These are phyloP conservation scores for Thalassophryne amazonica DNA, from an alignment of 2,797 vertebrate genomes.

Conservation along the genomic window DNA sequence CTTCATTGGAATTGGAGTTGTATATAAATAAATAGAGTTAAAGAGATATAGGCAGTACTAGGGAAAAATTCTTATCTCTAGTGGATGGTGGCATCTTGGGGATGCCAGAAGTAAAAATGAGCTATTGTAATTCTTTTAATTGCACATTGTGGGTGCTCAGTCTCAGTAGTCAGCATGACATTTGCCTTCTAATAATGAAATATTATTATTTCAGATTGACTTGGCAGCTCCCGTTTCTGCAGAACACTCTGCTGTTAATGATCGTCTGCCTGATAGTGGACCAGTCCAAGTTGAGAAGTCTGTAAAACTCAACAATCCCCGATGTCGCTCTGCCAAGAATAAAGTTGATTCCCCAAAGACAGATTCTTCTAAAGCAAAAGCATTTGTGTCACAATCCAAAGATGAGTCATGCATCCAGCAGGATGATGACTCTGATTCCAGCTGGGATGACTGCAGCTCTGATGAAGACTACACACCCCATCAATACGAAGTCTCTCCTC, in stretches of 20 bases:
- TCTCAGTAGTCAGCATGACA: too few species aligned
- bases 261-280: conserved; percentile 1
- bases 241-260: conserved; percentile 14
- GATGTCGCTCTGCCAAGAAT: too few species aligned
- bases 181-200: too few species aligned
- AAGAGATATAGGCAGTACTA: too few species aligned
- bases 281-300: neutral
- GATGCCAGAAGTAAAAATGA: too few species aligned
- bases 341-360: neutral
- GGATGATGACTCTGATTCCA: neutral
- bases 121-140: too few species aligned
- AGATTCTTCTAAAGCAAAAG: neutral
- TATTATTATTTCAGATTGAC: conserved; percentile 18
- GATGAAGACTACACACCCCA: neutral
- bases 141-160: too few species aligned
- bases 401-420: neutral
- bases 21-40: too few species aligned
- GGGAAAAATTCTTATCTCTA: too few species aligned
- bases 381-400: neutral
- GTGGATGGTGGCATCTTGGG: too few species aligned
- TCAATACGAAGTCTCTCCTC: neutral
- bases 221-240: neutral
- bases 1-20: too few species aligned
- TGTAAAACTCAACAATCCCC: neutral
- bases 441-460: neutral